Base-by-base conservation (phyloP, 2,888 invertebrate genomes). In the Hypomecis punctinalis region DNA sequence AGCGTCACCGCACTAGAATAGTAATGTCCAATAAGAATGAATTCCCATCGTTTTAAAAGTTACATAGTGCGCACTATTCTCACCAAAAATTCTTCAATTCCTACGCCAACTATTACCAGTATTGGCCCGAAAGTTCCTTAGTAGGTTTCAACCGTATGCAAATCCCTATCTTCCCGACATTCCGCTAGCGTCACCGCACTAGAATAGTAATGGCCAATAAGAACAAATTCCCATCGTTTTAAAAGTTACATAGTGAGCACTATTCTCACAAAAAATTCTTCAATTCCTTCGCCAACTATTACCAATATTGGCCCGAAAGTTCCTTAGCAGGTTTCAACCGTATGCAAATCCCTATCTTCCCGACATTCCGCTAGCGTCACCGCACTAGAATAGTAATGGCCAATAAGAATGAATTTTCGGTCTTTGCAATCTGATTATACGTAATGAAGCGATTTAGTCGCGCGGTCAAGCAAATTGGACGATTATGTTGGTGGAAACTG, bases 371-470 rank as follows among this genome's bases (percentile, higher is more conserved):
- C 43, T 47, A 42, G 37, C 57, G 55, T 59, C 42, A 69, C 63
- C 54, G 33, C 65, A 54, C 59, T 64, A 43, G 64, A 69, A 69
- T 69, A 67, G 49, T 59, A 67, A 67, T 64, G 45, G 62, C 60
- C 55, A 59, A 62, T 67, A 59, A 61, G 61, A 59, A 59, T 62
- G 64, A 64, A 64, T 59, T 67, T 61, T 54, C 43, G 64, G 64
- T 52, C 45, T 37, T 45, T 9, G 47, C 51, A 37, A 67, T 67
- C 67, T 64, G 67, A 67, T 67, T 67, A 64, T 65, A 47, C 55
- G 61, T 53, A 65, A 65, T 57, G 43, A 56, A 61, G 52, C 65
- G 46, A 61, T 65, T 65, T 56, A 52, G 65, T 53, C 13, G 42
- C 63, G 39, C 33, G 65, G 56, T 65, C 61, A 55, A 64, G 56